Evolutionary conservation across 2,888 invertebrate species (phyloP), one percentile per base, ranked within the genome.

Genomic region (Drosophila pegasa): DNA sequence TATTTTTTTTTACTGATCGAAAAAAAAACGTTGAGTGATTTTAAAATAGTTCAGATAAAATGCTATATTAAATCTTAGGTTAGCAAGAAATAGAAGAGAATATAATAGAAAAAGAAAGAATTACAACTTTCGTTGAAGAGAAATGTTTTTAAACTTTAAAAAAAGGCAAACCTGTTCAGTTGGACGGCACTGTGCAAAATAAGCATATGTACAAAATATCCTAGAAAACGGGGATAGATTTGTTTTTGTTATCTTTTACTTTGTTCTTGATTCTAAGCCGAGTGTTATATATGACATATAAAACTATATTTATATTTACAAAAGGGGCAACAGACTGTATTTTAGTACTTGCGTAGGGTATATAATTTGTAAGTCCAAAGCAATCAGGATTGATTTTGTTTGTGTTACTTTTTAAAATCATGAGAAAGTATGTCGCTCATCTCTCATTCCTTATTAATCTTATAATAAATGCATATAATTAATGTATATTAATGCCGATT

Each of bases 271-370:
- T n/a, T 43, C 9, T 10, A 45, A 5, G 45, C 16, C 22, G n/a
- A 35, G 10, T 50, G 4, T 16, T 45, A 20, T 31, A 48, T 20
- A 33, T n/a, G n/a, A n/a, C n/a, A n/a, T n/a, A 9, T 5, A n/a
- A 29, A 20, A 7, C 9, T 20, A n/a, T 50, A 33, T 6, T 22
- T 33, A 33, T 50, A 33, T 50, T 45, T 45, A 45, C 45, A 45
- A 29, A 18, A 16, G 16, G 27, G 16, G 7, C 25, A 27, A 27
- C 10, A 16, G 10, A 2, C 16, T 27, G 6, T 45, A 16, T 27
- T 27, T 45, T 27, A 16, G 16, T 4, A n/a, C 8, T 8, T 25
- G n/a, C 2, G 25, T 9, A 16, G 16, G 27, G n/a, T 48, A 18
- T 48, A 14, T 4, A 20, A 14, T 20, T 12, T 29, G 1, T 14